These are phyloP conservation scores for Ophiothrix spiculata DNA, from an alignment of 35 echinoderm and acorn worm species.

Conservation along the genomic window DNA sequence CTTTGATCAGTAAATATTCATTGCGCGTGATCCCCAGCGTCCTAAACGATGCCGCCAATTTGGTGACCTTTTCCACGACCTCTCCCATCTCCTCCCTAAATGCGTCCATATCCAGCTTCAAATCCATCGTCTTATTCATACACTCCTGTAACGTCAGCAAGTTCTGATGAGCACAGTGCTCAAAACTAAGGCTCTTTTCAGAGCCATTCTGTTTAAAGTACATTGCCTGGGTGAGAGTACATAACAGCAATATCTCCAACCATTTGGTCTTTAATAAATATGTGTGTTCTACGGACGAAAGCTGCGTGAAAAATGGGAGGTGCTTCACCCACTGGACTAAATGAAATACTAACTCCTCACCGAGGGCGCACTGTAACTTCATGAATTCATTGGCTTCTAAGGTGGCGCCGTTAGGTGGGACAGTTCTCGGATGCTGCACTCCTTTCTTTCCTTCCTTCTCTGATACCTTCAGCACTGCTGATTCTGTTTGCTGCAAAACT, in stretches of 20 bases:
- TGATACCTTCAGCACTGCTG: conserved; percentile 75
- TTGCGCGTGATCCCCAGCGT: conserved; percentile 86
- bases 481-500: conserved; percentile 95
- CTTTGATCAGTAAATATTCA: conserved; percentile 93
- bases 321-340: conserved; percentile 99
- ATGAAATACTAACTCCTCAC: conserved; percentile 93
- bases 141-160: conserved; percentile 91
- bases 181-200: conserved; percentile 73
- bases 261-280: conserved; percentile 96
- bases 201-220: conserved; percentile 84
- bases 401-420: conserved; percentile 11
- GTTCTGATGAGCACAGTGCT: conserved; percentile 87
- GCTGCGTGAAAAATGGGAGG: conserved; percentile 93
- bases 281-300: conserved; percentile 88
- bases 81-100: conserved; percentile 99
- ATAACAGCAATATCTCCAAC: conserved; percentile 88
- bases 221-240: conserved; percentile 86
- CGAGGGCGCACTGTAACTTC: conserved; percentile 79
- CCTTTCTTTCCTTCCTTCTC: conserved; percentile 40
- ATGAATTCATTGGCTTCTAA: conserved; percentile 75
- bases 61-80: conserved; percentile 90
- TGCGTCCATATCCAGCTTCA: conserved; percentile 92
- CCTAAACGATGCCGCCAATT: conserved; percentile 80
- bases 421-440: conserved; percentile 7
- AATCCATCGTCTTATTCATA: conserved; percentile 97